Conservation (phyloP, 2,888 invertebrate species). For the Trissonchulus latispiculum region DNA sequence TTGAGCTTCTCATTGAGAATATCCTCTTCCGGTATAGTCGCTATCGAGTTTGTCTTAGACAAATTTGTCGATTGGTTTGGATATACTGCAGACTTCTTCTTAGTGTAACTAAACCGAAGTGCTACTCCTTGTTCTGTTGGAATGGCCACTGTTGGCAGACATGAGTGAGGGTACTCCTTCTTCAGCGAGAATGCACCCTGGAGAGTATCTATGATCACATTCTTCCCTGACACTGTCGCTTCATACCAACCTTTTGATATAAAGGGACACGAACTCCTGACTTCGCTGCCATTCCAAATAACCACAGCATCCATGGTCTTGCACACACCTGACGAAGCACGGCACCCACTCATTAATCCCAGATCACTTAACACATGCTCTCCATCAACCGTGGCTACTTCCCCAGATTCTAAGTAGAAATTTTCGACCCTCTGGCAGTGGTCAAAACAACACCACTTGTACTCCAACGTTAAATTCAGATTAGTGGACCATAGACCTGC, state of each 20-base stretch:
- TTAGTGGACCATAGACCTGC: not conserved
- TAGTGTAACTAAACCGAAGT: not conserved
- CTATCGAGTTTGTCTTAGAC: not conserved
- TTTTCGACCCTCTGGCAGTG: not conserved
- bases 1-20: not conserved
- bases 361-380: not conserved
- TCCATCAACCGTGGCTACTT: constrained; percentile 4
- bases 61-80: not conserved
- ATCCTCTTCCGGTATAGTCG: not conserved
- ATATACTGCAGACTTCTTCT: not conserved
- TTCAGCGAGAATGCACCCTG: not conserved
- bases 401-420: not conserved
- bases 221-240: too few relatives aligned
- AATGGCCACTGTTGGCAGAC: not conserved
- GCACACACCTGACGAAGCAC: not conserved
- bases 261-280: not conserved
- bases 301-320: not conserved
- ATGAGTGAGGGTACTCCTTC: not conserved
- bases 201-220: constrained; percentile 4
- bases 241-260: not conserved
- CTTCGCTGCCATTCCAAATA: not conserved
- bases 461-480: not conserved
- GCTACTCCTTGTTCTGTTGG: not conserved
- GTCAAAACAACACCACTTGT: not conserved
- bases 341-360: constrained; percentile 7